Percentiles rank a stretch among this genome's conserved stretches.
Conservation (phyloP, 2,888 invertebrate species). For the Nymphalis polychloros region DNA sequence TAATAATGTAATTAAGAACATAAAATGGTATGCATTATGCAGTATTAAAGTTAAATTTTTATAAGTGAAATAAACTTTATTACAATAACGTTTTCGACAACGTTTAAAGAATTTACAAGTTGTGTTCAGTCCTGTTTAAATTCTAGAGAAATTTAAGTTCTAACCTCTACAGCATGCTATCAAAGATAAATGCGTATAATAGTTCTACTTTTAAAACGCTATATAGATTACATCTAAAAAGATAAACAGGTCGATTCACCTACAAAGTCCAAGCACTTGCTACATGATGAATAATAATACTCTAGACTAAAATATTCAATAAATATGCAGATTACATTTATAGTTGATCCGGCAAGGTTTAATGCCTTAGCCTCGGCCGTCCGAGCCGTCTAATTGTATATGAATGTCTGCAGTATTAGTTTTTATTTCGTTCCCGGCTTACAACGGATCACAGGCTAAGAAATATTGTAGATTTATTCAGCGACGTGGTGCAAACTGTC, state of each 20-base stretch:
- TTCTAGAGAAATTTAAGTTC: constrained; percentile 63
- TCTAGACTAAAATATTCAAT: constrained; percentile 63
- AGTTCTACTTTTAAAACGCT: constrained; percentile 39
- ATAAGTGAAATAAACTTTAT: background rate
- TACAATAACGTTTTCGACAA: constrained; percentile 11
- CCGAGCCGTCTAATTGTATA: constrained; percentile 46
- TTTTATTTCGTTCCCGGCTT: constrained; percentile 42
- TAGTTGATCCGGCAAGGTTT: constrained; percentile 54
- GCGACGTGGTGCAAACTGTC: constrained; percentile 54
- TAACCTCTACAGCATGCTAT: constrained; percentile 65
- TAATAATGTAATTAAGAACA: background rate
- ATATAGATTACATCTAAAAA: constrained; percentile 41
- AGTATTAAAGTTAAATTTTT: no score
- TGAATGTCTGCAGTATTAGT: constrained; percentile 32
- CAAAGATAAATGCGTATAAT: constrained; percentile 48
- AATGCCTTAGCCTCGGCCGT: constrained; percentile 50
- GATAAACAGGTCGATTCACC: constrained; percentile 39
- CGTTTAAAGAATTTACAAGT: constrained; percentile 35
- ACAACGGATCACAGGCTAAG: constrained; percentile 46
- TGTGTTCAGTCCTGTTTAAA: constrained; percentile 63
- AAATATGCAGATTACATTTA: constrained; percentile 63
- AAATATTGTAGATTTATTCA: constrained; percentile 54
- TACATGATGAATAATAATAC: constrained; percentile 41
- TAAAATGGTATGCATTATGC: background rate
- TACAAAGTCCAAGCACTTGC: constrained; percentile 36